phyloP scores from a whole-genome alignment of 2,113 vertebrate species.

The Callipepla squamata region DNA sequence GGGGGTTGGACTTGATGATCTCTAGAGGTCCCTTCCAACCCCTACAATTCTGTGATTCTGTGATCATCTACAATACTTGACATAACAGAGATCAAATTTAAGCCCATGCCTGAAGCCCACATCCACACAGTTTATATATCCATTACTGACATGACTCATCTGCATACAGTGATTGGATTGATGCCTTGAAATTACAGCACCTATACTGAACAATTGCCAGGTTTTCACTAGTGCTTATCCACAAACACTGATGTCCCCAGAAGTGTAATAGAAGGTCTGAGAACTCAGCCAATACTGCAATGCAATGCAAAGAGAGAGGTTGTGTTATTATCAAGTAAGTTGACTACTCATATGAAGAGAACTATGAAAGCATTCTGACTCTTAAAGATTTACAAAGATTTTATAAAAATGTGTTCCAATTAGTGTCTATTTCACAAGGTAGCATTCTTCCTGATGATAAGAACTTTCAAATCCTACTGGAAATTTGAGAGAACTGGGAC shows the following conservation, averaged over 20 bases:
- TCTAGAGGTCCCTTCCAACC: too few relatives aligned
- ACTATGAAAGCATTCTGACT: not conserved
- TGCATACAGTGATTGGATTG: slow-evolving; percentile 38
- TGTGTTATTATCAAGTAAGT: not conserved
- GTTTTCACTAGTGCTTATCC: slow-evolving; percentile 19
- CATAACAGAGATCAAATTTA: slow-evolving; percentile 27
- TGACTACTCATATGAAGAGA: not conserved
- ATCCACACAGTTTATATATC: not conserved
- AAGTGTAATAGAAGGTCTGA: slow-evolving; percentile 44
- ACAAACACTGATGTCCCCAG: slow-evolving; percentile 39
- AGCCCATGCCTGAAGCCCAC: not conserved
- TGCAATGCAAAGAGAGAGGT: slow-evolving; percentile 7
- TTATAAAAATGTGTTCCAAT: not conserved
- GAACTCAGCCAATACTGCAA: not conserved
- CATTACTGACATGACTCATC: slow-evolving; percentile 9
- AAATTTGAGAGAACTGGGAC: not conserved
- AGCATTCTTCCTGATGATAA: not conserved
- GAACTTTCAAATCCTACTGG: not conserved
- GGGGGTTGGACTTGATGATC: too few relatives aligned
- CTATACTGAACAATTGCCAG: slow-evolving; percentile 38
- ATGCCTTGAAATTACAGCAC: slow-evolving; percentile 46
- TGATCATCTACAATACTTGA: not conserved
- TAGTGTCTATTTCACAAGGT: not conserved
- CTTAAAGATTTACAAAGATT: not conserved
- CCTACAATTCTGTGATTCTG: too few relatives aligned